phyloP scores from a whole-genome alignment of 1,140 invertebrate genomes.

The Matsumurasca onukii region DNA sequence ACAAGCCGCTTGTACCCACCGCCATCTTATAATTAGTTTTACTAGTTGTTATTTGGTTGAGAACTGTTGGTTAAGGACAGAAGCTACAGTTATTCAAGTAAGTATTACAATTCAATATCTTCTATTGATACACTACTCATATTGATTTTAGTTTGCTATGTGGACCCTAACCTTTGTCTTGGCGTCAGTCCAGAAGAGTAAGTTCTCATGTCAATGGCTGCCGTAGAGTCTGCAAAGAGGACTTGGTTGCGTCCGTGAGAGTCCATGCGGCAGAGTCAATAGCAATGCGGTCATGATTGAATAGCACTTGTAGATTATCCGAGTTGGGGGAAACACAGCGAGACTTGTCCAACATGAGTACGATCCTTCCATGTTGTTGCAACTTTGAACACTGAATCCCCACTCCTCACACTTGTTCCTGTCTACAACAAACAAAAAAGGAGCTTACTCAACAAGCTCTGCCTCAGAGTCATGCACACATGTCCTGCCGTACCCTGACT shows the following conservation, averaged over 20 bases:
- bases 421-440: slow-evolving; percentile 64
- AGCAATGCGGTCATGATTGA: slow-evolving; percentile 80
- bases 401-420: slow-evolving; percentile 92
- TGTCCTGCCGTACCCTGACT: too few species aligned
- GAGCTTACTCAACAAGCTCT: too few species aligned
- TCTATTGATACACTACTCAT: too few species aligned
- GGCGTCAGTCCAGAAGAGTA: slow-evolving; percentile 91
- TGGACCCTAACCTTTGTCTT: slow-evolving; percentile 73
- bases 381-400: slow-evolving; percentile 94
- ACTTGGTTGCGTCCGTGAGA: slow-evolving; percentile 59
- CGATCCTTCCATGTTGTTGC: slow-evolving; percentile 79
- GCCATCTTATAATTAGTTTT: too few species aligned
- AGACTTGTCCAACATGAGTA: slow-evolving; percentile 74
- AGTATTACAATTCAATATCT: too few species aligned
- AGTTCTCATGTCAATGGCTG: slow-evolving; percentile 78
- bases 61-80: too few species aligned
- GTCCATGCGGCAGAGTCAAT: slow-evolving; percentile 72
- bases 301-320: slow-evolving; percentile 64
- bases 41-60: too few species aligned
- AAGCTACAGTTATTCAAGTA: too few species aligned
- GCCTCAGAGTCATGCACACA: too few species aligned
- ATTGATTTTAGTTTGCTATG: too few species aligned
- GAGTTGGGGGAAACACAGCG: slow-evolving; percentile 62
- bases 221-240: slow-evolving; percentile 71
- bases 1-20: too few species aligned